A percentile compares a stretch with the other conserved stretches of the same genome.
These are phyloP conservation scores for Thaumetopoea pityocampa DNA, from an alignment of 1,140 invertebrate genomes.

Conservation along the genomic window DNA sequence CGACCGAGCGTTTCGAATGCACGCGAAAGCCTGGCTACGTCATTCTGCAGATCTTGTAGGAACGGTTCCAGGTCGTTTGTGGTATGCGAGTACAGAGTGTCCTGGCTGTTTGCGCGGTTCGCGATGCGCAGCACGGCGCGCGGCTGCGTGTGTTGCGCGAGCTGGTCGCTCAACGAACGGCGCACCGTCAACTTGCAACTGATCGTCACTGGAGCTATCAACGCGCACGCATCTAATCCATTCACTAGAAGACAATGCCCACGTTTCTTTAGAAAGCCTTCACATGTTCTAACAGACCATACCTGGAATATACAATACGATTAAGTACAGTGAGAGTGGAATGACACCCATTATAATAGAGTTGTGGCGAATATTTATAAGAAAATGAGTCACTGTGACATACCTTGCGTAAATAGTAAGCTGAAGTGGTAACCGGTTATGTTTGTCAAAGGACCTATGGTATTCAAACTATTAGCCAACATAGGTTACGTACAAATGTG, in stretches of 20 bases:
- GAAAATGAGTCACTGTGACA: too few relatives aligned
- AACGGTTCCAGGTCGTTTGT: constrained; percentile 35
- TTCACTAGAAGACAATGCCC: constrained; percentile 45
- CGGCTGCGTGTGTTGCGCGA: constrained; percentile 39
- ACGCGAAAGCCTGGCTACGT: constrained; percentile 42
- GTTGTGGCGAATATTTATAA: too few relatives aligned
- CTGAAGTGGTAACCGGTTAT: too few relatives aligned
- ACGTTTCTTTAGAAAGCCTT: constrained; percentile 59
- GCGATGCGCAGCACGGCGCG: constrained; percentile 57
- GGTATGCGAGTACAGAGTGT: constrained; percentile 6
- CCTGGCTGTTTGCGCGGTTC: constrained; percentile 37
- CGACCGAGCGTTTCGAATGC: constrained; percentile 47
- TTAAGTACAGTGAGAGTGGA: too few relatives aligned
- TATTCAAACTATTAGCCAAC: too few relatives aligned
- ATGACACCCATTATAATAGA: neutral
- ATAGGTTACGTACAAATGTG: too few relatives aligned
- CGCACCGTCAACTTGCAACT: constrained; percentile 47
- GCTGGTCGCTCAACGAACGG: constrained; percentile 41
- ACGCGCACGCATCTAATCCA: constrained; percentile 40
- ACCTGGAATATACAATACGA: constrained; percentile 35
- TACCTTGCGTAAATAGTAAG: too few relatives aligned
- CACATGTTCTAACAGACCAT: constrained; percentile 61
- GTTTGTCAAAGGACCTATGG: too few relatives aligned
- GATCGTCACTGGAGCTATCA: constrained; percentile 35
- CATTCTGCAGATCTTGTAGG: constrained; percentile 44